Evolutionary conservation across 2,113 vertebrate genomes (phyloP), one percentile per base, ranked within the genome.

Genomic region (Phrynocephalus versicolor): DNA sequence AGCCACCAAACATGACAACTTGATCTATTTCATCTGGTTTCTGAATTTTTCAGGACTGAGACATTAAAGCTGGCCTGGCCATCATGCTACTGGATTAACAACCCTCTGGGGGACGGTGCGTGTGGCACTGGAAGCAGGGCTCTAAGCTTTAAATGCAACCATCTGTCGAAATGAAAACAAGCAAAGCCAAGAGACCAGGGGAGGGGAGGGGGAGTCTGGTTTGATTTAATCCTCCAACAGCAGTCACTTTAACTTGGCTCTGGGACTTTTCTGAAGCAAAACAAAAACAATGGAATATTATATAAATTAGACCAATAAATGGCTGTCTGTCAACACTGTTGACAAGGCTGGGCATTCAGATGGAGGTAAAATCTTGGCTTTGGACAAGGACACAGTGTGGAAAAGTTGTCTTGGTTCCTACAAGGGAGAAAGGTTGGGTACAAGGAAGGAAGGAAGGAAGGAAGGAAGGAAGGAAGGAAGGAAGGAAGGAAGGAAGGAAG

Each of bases 151-250:
- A 78, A 78, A 77, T 39, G 83, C 74, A 78, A 35, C 62, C 73
- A 84, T 84, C 83, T 84, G 74, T 62, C 65, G 2, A 18, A 76
- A 51, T 23, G n/a, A 67, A 67, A 69, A 55, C 58, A 75, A 35
- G n/a, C 41, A 57, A 57, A 69, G 73, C 74, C 64, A 45, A 84
- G 37, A 64, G 60, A 70, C 37, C n/a, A n/a, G n/a, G n/a, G n/a
- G n/a, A n/a, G n/a, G n/a, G 33, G 51, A 57, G 69, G 69, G 41
- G n/a, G 30, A 45, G 51, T 27, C 64, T 69, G 74, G 45, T 64
- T 84, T 37, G 64, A 84, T 78, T 76, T 78, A 84, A 84, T 69
- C 83, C 83, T 69, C n/a, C 75, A 78, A 35, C 18, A 41, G 69
- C 55, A 62, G 39, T 72, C 9, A 7, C 70, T 64, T 45, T 37